Base-by-base conservation (phyloP, 2,888 invertebrate genomes). In the Gastrophysa polygoni region DNA sequence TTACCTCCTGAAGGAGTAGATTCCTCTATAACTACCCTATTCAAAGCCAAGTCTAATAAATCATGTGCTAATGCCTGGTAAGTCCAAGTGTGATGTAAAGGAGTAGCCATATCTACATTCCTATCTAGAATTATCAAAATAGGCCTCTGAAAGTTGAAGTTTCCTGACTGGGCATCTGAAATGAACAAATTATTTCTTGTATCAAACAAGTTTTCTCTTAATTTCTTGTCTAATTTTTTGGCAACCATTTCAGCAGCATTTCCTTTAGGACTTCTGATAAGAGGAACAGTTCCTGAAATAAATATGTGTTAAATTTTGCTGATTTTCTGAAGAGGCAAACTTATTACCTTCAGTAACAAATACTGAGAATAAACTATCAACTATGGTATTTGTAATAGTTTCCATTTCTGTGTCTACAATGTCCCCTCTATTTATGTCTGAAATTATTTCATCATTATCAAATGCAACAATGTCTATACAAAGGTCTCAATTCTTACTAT, bases 221-320 rank as follows among this genome's bases (percentile, higher is more conserved):
- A 83, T 81, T 98, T 99, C 81, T 98, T 98, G 75, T 99, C 97
- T 65, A 99, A 84, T 81, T 96, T 96, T 80, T 93, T 93, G 0
- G 96, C 97, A 0, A 99, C 96, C 93, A 97, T 95, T 84, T 99
- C 98, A 0, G 99, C 98, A 0, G 98, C 98, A 83, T 96, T 97
- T 52, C 96, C 96, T 80, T 92, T 90, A 6, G 95, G 96, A 81
- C 95, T 91, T 71, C 96, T 85, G 74, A 96, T 95, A 58, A 95
- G 90, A n/a, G 95, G 95, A 52, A 95, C 92, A 77, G 88, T 89
- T 60, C 91, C 91, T 90, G 71, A 49, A 79, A 70, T 48, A 24
- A 24, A 5, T 5, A 18, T 20, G 10, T 46, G 6, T 10, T 18
- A 1, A 20, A 16, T 50, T 17, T 11, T 18, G 8, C 14, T 24